phyloP scores from a whole-genome alignment of 2,888 invertebrate genomes.

The Cremastinae sp. region DNA sequence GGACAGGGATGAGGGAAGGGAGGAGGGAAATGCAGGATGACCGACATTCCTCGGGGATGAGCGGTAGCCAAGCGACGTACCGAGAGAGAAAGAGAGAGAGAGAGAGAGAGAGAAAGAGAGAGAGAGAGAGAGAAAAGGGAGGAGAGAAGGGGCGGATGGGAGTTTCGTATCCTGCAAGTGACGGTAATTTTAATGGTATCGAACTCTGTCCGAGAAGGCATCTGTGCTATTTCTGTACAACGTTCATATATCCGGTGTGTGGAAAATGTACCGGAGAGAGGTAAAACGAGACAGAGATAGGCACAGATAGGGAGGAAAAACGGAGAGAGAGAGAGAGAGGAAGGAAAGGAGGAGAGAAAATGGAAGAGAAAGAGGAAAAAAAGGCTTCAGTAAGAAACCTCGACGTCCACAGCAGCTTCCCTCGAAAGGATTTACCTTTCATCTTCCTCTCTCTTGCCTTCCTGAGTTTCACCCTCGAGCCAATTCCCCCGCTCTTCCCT shows the following conservation, averaged over 20 bases:
- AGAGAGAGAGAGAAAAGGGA: constrained; percentile 23
- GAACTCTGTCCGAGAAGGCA: constrained; percentile 64
- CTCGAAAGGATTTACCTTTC: constrained; percentile 44
- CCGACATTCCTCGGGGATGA: constrained; percentile 28
- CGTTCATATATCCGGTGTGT: constrained; percentile 31
- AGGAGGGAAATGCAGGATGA: constrained; percentile 7
- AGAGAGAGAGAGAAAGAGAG: constrained; percentile 12
- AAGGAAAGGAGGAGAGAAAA: constrained; percentile 26
- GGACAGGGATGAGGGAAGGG: too few relatives aligned
- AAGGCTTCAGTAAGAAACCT: constrained; percentile 22
- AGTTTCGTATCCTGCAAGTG: constrained; percentile 57
- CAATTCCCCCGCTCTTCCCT: neutral
- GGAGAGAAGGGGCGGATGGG: constrained; percentile 27
- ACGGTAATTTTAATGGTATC: constrained; percentile 68
- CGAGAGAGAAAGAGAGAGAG: neutral
- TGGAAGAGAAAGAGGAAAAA: constrained; percentile 16
- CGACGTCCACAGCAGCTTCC: constrained; percentile 6
- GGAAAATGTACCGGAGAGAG: neutral
- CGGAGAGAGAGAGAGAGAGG: constrained; percentile 16
- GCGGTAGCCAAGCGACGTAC: neutral
- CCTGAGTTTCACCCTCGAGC: constrained; percentile 34
- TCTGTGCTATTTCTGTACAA: constrained; percentile 62
- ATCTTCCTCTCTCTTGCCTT: constrained; percentile 14
- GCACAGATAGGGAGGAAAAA: constrained; percentile 23
- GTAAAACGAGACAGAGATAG: constrained; percentile 14